A percentile compares a stretch with the other conserved stretches of the same genome.
Evolutionary conservation across 2,888 invertebrate genomes (phyloP).

Genomic region (Scotopteryx bipunctaria): DNA sequence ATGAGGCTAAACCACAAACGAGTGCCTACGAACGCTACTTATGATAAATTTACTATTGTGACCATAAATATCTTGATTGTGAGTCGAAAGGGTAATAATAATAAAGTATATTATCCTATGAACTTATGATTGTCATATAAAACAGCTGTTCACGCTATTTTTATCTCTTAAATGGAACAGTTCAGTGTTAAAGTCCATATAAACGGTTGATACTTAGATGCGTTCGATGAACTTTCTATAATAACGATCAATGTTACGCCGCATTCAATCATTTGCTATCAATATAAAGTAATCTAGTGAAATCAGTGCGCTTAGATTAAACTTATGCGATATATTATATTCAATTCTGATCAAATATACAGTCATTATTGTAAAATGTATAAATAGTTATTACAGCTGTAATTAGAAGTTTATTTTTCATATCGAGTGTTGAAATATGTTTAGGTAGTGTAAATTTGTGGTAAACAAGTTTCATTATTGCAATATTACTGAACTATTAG

Average conservation of each 20-base stretch:
- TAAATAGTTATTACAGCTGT: conserved; percentile 83
- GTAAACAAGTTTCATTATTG: conserved; percentile 73
- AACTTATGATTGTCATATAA: conserved; percentile 59
- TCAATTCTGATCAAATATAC: conserved; percentile 64
- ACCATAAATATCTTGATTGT: conserved; percentile 79
- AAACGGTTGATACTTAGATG: conserved; percentile 66
- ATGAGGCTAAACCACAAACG: conserved; percentile 72
- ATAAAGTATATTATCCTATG: conserved; percentile 65
- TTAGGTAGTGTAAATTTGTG: conserved; percentile 79
- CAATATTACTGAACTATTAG: conserved; percentile 70
- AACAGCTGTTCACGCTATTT: conserved; percentile 71
- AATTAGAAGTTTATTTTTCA: conserved; percentile 84
- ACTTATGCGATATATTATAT: conserved; percentile 62
- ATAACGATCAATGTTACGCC: conserved; percentile 50
- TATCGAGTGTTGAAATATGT: conserved; percentile 82
- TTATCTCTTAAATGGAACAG: conserved; percentile 68
- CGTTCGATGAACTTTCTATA: conserved; percentile 60
- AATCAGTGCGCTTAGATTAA: conserved; percentile 76
- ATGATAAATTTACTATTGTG: conserved; percentile 77
- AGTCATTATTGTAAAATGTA: conserved; percentile 76
- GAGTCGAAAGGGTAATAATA: conserved; percentile 77
- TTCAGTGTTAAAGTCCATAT: conserved; percentile 65
- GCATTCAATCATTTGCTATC: conserved; percentile 60
- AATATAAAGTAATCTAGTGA: conserved; percentile 55
- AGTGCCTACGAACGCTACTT: conserved; percentile 81